phyloP scores from a whole-genome alignment of 1,140 invertebrate species.

The Zophobas atratus region DNA sequence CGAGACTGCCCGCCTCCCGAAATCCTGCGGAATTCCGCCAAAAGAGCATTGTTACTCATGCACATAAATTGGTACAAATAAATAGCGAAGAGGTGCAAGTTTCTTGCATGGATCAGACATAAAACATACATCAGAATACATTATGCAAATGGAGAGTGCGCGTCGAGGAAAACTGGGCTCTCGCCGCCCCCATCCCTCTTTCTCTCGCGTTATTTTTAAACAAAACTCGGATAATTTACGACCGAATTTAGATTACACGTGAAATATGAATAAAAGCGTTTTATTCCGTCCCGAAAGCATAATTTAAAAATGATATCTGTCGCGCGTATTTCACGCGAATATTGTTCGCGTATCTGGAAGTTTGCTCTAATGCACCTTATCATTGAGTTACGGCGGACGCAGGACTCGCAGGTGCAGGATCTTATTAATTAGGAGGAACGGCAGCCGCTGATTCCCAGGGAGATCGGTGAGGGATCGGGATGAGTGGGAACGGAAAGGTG shows the following conservation, averaged over 20 bases:
- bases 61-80: conserved; percentile 57
- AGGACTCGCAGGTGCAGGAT: neutral
- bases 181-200: conserved; percentile 12
- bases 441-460: no score
- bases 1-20: conserved; percentile 17
- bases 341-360: conserved; percentile 45
- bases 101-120: conserved; percentile 55
- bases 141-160: conserved; percentile 53
- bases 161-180: conserved; percentile 44
- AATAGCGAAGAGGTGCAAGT: conserved; percentile 47
- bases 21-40: conserved; percentile 36
- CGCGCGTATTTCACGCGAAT: conserved; percentile 45
- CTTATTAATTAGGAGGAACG: no score
- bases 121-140: conserved; percentile 58
- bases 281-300: conserved; percentile 45
- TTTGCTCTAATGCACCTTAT: conserved; percentile 28
- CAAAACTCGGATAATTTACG: conserved; percentile 57
- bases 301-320: conserved; percentile 55
- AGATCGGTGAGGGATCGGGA: no score
- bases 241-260: conserved; percentile 56
- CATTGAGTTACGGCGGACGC: conserved; percentile 8
- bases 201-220: conserved; percentile 52
- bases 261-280: conserved; percentile 51
- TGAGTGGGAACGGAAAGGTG: no score
- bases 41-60: conserved; percentile 52